These are phyloP conservation scores for Eristalis arbustorum DNA, from an alignment of 2,888 invertebrate genomes.

Conservation along the genomic window DNA sequence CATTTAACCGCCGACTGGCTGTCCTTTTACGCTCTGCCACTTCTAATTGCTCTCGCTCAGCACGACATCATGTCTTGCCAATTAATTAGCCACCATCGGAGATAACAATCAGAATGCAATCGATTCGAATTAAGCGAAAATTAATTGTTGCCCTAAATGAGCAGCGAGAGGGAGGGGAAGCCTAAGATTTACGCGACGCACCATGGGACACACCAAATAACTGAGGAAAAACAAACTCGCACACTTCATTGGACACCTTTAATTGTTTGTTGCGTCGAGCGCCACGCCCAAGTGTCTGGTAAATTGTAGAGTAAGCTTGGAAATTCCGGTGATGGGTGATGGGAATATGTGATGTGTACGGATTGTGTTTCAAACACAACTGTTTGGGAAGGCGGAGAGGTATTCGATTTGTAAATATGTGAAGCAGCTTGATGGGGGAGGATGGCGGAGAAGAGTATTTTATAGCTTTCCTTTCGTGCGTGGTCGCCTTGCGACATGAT, in stretches of 20 bases:
- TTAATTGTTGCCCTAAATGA: constrained; percentile 58
- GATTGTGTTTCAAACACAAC: neutral
- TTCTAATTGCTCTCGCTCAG: constrained; percentile 64
- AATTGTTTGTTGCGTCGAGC: constrained; percentile 24
- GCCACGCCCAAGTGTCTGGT: constrained; percentile 9
- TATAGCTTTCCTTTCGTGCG: neutral
- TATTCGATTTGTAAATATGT: neutral
- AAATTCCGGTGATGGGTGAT: constrained; percentile 35
- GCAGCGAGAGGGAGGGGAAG: neutral
- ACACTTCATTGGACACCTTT: neutral
- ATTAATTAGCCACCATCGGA: constrained; percentile 62
- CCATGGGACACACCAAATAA: constrained; percentile 25
- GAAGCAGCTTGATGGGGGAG: neutral
- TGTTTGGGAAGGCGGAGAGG: neutral
- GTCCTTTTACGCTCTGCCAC: constrained; percentile 64
- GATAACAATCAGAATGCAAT: constrained; percentile 67
- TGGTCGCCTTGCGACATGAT: neutral
- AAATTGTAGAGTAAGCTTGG: constrained; percentile 33
- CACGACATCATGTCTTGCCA: constrained; percentile 63
- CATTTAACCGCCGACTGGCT: constrained; percentile 54
- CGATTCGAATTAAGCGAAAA: constrained; percentile 66
- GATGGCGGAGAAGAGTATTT: neutral
- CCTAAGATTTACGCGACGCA: neutral
- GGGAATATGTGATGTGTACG: constrained; percentile 57
- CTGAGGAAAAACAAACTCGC: neutral